Evolutionary conservation across 2,888 invertebrate genomes (phyloP), one percentile per base, ranked within the genome.

Genomic region (Leptinotarsa juncta): DNA sequence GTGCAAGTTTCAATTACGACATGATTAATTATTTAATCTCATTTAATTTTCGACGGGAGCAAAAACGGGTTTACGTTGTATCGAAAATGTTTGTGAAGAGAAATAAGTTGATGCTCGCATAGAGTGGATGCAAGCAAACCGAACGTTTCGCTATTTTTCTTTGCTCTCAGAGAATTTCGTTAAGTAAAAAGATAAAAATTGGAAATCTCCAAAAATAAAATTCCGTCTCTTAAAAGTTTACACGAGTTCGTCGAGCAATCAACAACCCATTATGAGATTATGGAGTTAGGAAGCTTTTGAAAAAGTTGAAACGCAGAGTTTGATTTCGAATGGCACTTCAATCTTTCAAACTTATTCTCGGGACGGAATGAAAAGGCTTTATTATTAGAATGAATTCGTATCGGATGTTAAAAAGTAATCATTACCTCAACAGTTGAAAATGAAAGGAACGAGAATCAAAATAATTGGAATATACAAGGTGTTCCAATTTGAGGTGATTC

Each of bases 21-120:
- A 70, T 75, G 77, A 78, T 78, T 78, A 77, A 78, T 77, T 78
- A 77, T 78, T 75, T 67, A 72, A 73, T 77, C 75, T 75, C 71
- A 73, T 77, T 77, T 77, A 73, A 75, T 75, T 78, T 75, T 71
- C 72, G 55, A 69, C 65, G 74, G 71, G 71, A 70, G 73, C 73
- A 69, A 42, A 42, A 78, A 78, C 78, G 67, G 70, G 72, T 75
- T 71, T 55, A 50, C 72, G 71, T 67, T 71, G 72, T 72, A 72
- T 74, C 73, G 68, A 71, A 65, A 67, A 71, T 72, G 67, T 73
- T 73, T 75, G 73, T 71, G 71, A 65, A 73, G 72, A 75, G 69
- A 75, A 70, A 73, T 49, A 26, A 42, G 42, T 3, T 15, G 62
- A 26, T 42, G 42, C 42, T 62, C 7, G 18, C 42, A 62, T 32